A percentile compares a stretch with the other conserved stretches of the same genome.
Conservation (phyloP, 2,797 vertebrate genomes). For the Melanotaenia maccullochi region DNA sequence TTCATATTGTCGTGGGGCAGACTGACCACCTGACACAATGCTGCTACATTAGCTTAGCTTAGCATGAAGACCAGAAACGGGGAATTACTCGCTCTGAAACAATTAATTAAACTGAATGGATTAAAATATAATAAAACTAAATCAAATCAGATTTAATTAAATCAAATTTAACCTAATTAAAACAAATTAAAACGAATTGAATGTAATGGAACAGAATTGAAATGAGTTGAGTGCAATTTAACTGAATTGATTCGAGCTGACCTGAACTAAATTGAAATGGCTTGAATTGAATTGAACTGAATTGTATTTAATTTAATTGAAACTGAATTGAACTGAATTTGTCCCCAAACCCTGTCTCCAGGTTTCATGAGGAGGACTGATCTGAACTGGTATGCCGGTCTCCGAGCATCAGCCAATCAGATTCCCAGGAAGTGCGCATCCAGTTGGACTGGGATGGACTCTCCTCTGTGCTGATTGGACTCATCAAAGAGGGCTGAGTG, state of each 20-base stretch:
- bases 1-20: no score
- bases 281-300: no score
- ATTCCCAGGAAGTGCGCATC: slow-evolving; percentile 47
- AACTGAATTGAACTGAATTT: background rate
- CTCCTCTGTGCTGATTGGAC: slow-evolving; percentile 63
- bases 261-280: background rate
- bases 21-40: no score
- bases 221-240: background rate
- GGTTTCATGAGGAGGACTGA: slow-evolving; percentile 72
- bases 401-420: slow-evolving; percentile 75
- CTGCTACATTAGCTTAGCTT: background rate
- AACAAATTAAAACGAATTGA: no score
- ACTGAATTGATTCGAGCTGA: no score
- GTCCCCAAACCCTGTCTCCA: slow-evolving; percentile 33
- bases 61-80: background rate
- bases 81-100: no score
- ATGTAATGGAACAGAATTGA: background rate
- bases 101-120: no score
- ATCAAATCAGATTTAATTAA: no score
- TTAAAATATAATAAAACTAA: no score
- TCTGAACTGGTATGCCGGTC: slow-evolving; percentile 71
- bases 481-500: slow-evolving; percentile 50
- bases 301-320: no score
- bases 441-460: slow-evolving; percentile 55
- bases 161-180: no score